Conservation (phyloP, 2,797 vertebrate species). For the Sebastes hubbsi region DNA sequence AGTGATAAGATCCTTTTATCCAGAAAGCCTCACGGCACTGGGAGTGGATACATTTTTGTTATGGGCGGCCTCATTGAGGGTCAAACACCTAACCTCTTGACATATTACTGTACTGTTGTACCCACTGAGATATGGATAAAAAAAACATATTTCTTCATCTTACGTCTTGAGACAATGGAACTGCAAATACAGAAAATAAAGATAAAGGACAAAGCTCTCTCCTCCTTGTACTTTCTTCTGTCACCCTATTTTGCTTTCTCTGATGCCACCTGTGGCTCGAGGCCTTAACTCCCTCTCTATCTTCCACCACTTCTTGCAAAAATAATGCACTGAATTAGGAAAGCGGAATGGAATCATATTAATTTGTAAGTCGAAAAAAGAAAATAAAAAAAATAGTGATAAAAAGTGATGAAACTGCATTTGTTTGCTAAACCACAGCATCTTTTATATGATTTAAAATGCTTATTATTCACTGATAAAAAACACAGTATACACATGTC, state of each 20-base stretch:
- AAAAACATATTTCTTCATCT: not conserved
- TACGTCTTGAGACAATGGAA: too few species aligned
- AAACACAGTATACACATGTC: not conserved
- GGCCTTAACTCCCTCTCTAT: not conserved
- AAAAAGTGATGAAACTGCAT: not conserved
- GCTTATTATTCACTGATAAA: not conserved
- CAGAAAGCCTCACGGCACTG: slow-evolving; percentile 35
- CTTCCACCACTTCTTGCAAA: not conserved
- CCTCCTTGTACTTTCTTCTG: not conserved
- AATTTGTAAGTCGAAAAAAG: not conserved
- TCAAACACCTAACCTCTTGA: slow-evolving; percentile 12
- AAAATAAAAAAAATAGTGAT: not conserved
- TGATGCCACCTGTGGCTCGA: not conserved
- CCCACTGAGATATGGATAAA: not conserved
- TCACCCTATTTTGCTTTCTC: not conserved
- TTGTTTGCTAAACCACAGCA: not conserved
- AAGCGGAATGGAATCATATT: not conserved
- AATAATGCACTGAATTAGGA: not conserved
- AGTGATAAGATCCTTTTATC: slow-evolving; percentile 74
- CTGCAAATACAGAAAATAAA: too few species aligned
- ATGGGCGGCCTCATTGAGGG: slow-evolving; percentile 17
- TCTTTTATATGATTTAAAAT: not conserved
- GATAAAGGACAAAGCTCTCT: too few species aligned
- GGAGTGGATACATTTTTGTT: slow-evolving; percentile 45
- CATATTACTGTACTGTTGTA: not conserved